Conservation (phyloP, 2,797 vertebrate species). For the Propithecus deckenii region DNA sequence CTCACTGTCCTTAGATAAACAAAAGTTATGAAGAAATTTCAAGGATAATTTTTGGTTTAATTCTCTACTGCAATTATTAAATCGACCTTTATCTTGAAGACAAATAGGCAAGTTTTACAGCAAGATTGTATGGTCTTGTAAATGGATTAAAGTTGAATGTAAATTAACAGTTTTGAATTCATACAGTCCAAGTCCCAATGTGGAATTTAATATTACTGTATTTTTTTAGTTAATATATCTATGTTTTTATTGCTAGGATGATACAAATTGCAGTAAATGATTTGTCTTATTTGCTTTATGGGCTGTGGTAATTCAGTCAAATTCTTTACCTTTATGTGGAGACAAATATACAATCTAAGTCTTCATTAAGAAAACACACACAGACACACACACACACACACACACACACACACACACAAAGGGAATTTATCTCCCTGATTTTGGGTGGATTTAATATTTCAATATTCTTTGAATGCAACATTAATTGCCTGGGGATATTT, state of each 20-base stretch:
- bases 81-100: conserved; percentile 50
- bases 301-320: background rate
- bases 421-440: conserved; percentile 27
- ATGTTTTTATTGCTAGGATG: conserved; percentile 23
- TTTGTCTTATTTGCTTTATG: conserved; percentile 6
- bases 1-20: conserved; percentile 15
- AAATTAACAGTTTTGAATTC: conserved; percentile 47
- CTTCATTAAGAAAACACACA: conserved; percentile 9
- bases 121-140: conserved; percentile 25
- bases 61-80: conserved; percentile 33
- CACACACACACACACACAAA: background rate
- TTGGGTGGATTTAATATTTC: conserved; percentile 47
- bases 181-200: background rate
- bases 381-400: background rate
- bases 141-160: conserved; percentile 43
- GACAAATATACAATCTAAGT: background rate
- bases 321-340: background rate
- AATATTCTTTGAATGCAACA: conserved; percentile 25
- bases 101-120: conserved; percentile 4
- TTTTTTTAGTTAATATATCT: background rate
- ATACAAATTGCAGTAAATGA: conserved; percentile 13
- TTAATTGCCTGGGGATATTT: conserved; percentile 36
- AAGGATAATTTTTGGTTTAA: conserved; percentile 36
- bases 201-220: conserved; percentile 39
- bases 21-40: background rate